Evolutionary conservation across 2,888 invertebrate species (phyloP), one percentile per base, ranked within the genome.

Genomic region (Drosophila colorata): DNA sequence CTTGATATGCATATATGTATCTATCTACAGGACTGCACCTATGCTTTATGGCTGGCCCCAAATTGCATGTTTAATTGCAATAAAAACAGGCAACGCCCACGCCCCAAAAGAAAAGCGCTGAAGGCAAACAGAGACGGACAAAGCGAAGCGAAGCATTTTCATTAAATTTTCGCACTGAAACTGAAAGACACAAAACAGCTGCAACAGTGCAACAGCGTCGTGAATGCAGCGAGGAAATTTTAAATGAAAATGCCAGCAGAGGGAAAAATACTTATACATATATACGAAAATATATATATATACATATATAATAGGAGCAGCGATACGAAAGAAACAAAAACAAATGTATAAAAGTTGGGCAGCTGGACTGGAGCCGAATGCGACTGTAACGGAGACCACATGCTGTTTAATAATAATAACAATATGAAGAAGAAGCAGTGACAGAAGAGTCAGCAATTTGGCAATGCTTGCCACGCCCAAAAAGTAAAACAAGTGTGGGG

Each of bases 1-100:
- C 40, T 28, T 2, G 28, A 28, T 28, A 28, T 13, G 13, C 31
- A 20, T 41, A 18, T 20, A 31, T 14, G 23, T 52, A 71, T 44
- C 48, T 49, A 35, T 16, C 41, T 56, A 64, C 64, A 58, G 55
- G 49, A 67, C 57, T 74, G 73, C 78, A 65, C 76, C 76, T 74
- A 71, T 82, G 71, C 67, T 75, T 86, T 82, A 75, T 79, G 72
- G 76, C 72, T 82, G 80, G 69, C 83, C 80, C 78, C 82, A 63
- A 83, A 85, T 87, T 85, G 83, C 83, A 83, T 83, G 83, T 78
- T 87, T 85, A 87, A 87, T 85, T 87, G 86, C 87, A 83, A 81
- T 83, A 82, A 83, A 85, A 82, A 68, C 65, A 38, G 35, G 65
- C 58, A 76, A 65, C 63, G 61, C 69, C 79, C 68, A 70, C 83